A percentile compares a stretch with the other conserved stretches of the same genome.
Evolutionary conservation across 2,113 vertebrate species (phyloP).

Genomic region (Hemiscyllium ocellatum): DNA sequence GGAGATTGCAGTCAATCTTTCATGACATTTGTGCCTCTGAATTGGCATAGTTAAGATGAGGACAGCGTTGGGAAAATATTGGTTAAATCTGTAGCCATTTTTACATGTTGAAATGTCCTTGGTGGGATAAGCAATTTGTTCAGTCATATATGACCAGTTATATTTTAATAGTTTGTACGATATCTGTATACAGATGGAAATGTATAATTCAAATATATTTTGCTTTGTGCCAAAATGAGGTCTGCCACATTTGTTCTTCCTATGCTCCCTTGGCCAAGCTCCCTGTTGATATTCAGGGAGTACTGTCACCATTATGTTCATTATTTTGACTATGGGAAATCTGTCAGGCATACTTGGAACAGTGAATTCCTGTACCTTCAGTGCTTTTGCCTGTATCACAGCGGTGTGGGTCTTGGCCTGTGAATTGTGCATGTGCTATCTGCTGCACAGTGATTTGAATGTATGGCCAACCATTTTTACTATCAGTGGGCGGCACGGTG

Average conservation of each 20-base stretch:
- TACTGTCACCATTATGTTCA: background rate
- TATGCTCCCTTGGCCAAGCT: background rate
- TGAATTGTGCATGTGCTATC: background rate
- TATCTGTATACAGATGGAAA: background rate
- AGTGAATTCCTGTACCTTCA: background rate
- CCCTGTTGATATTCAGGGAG: background rate
- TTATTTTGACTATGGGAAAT: background rate
- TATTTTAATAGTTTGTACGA: background rate
- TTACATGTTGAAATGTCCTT: background rate
- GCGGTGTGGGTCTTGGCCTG: background rate
- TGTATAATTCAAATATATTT: background rate
- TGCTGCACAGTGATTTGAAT: background rate
- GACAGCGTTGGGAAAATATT: background rate
- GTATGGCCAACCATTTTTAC: background rate
- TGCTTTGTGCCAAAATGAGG: background rate
- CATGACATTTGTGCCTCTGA: background rate
- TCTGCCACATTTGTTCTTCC: background rate
- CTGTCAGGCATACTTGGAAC: background rate
- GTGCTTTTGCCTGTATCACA: background rate
- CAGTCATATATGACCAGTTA: background rate
- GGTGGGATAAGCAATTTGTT: background rate
- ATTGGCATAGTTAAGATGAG: background rate
- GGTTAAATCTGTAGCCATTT: background rate
- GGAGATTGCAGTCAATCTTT: background rate
- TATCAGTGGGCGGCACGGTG: too few species aligned